Conservation (phyloP, 1,140 invertebrate species). For the Macrostomum lignano region DNA sequence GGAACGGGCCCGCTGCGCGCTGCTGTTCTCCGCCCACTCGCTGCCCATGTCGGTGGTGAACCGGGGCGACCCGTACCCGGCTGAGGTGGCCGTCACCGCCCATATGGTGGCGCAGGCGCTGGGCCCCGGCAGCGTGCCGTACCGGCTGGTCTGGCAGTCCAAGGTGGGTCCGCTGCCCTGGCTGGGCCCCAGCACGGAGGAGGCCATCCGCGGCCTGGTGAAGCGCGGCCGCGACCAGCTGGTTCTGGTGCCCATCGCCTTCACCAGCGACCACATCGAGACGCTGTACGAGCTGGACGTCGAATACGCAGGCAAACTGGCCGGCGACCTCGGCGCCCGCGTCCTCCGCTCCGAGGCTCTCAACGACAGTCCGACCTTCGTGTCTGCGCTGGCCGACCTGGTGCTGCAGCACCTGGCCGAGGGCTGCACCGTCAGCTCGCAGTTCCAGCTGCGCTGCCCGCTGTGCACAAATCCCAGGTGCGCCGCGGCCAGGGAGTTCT, state of each 20-base stretch:
- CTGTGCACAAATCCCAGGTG: conserved; percentile 4
- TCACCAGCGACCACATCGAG: conserved; percentile 90
- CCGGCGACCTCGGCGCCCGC: background rate
- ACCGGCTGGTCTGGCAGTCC: conserved; percentile 75
- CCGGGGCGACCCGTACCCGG: conserved; percentile 66
- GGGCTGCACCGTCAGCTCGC: background rate
- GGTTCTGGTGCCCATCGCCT: conserved; percentile 71
- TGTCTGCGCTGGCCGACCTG: conserved; percentile 1
- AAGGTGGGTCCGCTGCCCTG: conserved; percentile 79
- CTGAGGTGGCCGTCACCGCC: conserved; percentile 64
- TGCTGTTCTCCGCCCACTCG: conserved; percentile 82
- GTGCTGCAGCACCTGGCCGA: conserved; percentile 1
- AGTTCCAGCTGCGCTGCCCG: conserved; percentile 2
- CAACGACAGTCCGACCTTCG: conserved; percentile 4
- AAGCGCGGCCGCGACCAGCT: conserved; percentile 56
- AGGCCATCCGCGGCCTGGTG: conserved; percentile 57
- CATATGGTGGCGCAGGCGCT: conserved; percentile 57
- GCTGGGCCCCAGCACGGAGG: conserved; percentile 69
- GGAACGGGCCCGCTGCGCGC: conserved; percentile 46
- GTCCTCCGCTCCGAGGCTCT: background rate
- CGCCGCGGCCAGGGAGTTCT: background rate
- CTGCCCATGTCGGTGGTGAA: conserved; percentile 64
- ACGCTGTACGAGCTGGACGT: conserved; percentile 84
- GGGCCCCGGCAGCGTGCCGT: conserved; percentile 46
- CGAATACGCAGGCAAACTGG: conserved; percentile 2